A percentile compares a stretch with the other conserved stretches of the same genome.
phyloP scores from a whole-genome alignment of 2,888 invertebrate genomes.

The Petrophora chlorosata region DNA sequence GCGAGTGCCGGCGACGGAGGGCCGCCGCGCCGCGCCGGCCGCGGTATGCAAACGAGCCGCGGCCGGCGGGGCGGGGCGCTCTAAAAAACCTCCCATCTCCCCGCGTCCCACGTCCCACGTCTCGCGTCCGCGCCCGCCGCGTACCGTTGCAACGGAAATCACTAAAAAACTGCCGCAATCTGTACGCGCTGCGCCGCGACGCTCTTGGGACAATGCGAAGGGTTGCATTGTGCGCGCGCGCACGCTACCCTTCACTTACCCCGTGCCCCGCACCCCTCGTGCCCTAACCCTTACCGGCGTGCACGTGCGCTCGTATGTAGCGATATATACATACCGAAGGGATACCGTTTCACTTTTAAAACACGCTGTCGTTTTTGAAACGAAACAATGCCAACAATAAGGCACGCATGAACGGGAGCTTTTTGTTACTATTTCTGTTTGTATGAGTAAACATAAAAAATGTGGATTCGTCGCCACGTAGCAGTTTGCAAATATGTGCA shows the following conservation, averaged over 20 bases:
- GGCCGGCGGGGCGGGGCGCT: conserved; percentile 43
- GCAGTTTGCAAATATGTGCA: conserved; percentile 7
- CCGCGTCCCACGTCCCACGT: conserved; percentile 37
- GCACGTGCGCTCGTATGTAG: conserved; percentile 43
- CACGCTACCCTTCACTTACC: conserved; percentile 31
- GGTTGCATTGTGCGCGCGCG: conserved; percentile 59
- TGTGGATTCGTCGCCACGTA: conserved; percentile 4
- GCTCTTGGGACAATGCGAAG: conserved; percentile 42
- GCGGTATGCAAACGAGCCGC: conserved; percentile 62
- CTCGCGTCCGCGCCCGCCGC: too few species aligned
- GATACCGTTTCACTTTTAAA: conserved; percentile 56
- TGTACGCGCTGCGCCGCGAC: conserved; percentile 44
- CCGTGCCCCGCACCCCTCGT: conserved; percentile 23
- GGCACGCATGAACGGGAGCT: conserved; percentile 9
- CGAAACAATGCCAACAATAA: conserved; percentile 28
- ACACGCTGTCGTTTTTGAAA: conserved; percentile 14
- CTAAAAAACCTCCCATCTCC: conserved; percentile 21
- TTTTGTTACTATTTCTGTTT: conserved; percentile 17
- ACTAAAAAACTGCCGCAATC: conserved; percentile 61
- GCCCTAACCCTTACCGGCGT: conserved; percentile 42
- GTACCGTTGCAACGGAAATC: conserved; percentile 49
- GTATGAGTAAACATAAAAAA: conserved; percentile 12
- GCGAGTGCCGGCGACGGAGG: conserved; percentile 4
- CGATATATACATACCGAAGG: conserved; percentile 34
- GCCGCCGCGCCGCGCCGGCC: conserved; percentile 22